These are phyloP conservation scores for Syngnathus scovelli DNA, from an alignment of 2,113 vertebrate genomes.

Conservation along the genomic window DNA sequence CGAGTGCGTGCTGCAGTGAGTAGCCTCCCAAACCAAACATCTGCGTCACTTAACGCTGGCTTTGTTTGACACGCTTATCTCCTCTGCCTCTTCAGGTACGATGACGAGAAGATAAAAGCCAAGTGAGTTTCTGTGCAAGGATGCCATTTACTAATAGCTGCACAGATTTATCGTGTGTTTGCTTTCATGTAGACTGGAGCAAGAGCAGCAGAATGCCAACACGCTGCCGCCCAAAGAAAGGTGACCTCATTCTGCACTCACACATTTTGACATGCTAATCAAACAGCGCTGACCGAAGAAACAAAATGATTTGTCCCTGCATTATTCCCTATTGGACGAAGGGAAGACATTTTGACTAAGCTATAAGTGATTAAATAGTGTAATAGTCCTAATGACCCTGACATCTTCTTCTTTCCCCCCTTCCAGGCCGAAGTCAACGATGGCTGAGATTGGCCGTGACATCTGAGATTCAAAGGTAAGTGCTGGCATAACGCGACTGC, in stretches of 20 bases:
- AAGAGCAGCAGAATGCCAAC: constrained; percentile 50
- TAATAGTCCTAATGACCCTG: background rate
- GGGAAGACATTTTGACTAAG: background rate
- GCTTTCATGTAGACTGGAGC: constrained; percentile 54
- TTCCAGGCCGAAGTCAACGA: constrained; percentile 58
- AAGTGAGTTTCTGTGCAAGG: constrained; percentile 63
- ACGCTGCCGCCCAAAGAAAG: constrained; percentile 56
- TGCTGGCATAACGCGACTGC: background rate
- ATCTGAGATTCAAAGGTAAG: constrained; percentile 59
- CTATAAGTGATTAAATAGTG: background rate
- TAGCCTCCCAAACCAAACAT: constrained; percentile 31
- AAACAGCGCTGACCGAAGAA: background rate
- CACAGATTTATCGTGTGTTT: background rate
- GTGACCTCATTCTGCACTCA: constrained; percentile 42
- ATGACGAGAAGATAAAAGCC: constrained; percentile 82
- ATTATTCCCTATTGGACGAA: no score
- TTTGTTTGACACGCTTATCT: no score
- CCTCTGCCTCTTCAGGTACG: constrained; percentile 69
- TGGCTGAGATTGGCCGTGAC: constrained; percentile 49
- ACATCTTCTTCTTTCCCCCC: constrained; percentile 16
- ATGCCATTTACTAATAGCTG: background rate
- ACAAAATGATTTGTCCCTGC: background rate
- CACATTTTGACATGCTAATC: background rate
- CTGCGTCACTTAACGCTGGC: background rate
- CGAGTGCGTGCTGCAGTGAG: constrained; percentile 88